phyloP scores from a whole-genome alignment of 2,797 vertebrate genomes.

The Coilia nasus region DNA sequence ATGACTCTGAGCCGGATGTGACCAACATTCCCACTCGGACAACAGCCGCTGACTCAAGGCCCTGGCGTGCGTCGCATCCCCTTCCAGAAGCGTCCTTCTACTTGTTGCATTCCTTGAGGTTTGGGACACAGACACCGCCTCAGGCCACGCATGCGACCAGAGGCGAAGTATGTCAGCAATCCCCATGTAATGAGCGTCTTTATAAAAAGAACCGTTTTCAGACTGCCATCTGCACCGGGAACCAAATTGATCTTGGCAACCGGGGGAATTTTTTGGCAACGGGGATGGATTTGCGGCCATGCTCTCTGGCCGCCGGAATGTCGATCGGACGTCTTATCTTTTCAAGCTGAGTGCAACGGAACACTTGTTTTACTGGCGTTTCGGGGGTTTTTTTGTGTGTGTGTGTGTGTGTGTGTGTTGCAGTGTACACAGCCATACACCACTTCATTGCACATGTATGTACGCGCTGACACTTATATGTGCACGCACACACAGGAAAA shows the following conservation, averaged over 20 bases:
- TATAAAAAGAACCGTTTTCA: not conserved
- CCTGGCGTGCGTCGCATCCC: too few relatives aligned
- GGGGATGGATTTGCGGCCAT: not conserved
- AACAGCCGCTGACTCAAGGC: too few relatives aligned
- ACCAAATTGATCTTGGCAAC: constrained; percentile 6
- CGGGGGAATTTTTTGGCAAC: not conserved
- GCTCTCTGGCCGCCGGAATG: not conserved
- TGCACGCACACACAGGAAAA: too few relatives aligned
- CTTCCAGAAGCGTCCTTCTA: not conserved
- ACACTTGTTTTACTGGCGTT: not conserved
- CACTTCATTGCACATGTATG: too few relatives aligned
- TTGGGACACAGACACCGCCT: not conserved
- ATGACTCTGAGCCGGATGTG: too few relatives aligned
- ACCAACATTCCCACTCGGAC: too few relatives aligned
- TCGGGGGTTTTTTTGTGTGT: not conserved
- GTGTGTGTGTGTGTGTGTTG: not conserved
- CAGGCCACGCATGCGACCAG: not conserved
- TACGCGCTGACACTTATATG: too few relatives aligned
- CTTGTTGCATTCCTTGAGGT: not conserved
- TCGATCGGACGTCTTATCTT: not conserved
- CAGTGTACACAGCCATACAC: too few relatives aligned
- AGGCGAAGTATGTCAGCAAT: not conserved
- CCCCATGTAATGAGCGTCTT: not conserved
- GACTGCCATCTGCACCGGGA: not conserved
- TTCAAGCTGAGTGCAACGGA: not conserved